These are phyloP conservation scores for Bombyx mandarina DNA, from an alignment of 1,140 invertebrate genomes.

Conservation along the genomic window DNA sequence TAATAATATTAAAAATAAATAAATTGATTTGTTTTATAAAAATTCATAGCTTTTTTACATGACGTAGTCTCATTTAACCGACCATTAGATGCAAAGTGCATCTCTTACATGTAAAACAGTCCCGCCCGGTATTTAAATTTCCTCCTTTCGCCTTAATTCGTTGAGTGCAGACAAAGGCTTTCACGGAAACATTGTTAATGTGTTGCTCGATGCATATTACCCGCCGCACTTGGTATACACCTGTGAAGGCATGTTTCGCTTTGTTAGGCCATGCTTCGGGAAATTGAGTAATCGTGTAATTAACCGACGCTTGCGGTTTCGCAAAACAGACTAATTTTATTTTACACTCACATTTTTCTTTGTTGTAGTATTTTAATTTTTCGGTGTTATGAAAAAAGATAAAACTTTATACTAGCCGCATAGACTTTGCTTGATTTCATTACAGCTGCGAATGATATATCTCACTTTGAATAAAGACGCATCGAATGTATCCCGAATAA, in stretches of 20 bases:
- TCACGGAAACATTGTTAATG: conserved; percentile 53
- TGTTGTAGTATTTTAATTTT: not conserved
- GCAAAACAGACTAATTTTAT: no score
- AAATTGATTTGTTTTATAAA: no score
- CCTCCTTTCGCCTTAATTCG: conserved; percentile 62
- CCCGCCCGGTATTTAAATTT: conserved; percentile 65
- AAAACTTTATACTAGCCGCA: not conserved
- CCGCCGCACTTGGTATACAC: conserved; percentile 29
- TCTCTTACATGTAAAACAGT: conserved; percentile 69
- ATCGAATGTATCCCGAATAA: conserved; percentile 16
- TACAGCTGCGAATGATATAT: not conserved
- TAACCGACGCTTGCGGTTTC: conserved; percentile 5
- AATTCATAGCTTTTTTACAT: no score
- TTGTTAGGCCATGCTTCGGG: not conserved
- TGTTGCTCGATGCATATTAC: conserved; percentile 46
- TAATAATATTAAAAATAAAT: no score
- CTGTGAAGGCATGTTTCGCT: not conserved
- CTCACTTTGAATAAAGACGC: conserved; percentile 23
- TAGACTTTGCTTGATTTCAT: conserved; percentile 1
- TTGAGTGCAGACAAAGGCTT: conserved; percentile 61
- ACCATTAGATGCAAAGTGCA: conserved; percentile 65
- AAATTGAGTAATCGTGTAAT: conserved; percentile 24
- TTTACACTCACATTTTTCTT: not conserved
- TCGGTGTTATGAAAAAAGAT: not conserved
- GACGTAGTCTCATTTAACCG: conserved; percentile 52